phyloP scores from a whole-genome alignment of 2,888 invertebrate species.

The Rotaria socialis region DNA sequence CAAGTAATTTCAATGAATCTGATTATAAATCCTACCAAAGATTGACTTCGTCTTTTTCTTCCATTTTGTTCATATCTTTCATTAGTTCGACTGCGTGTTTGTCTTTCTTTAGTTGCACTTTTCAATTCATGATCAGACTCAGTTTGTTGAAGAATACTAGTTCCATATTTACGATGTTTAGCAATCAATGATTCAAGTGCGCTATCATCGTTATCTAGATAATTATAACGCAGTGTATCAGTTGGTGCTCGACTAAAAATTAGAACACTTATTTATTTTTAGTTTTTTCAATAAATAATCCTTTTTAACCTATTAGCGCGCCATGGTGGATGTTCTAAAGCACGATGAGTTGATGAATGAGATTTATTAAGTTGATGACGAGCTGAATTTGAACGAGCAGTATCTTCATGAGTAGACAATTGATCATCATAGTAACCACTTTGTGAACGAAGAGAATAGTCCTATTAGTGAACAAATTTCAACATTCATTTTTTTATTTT shows the following conservation, averaged over 20 bases:
- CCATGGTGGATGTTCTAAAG: constrained; percentile 44
- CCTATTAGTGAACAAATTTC: background rate
- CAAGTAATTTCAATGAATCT: no score
- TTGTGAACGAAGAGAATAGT: background rate
- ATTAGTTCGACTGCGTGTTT: background rate
- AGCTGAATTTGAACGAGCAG: background rate
- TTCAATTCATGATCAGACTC: background rate
- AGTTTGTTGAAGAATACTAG: background rate
- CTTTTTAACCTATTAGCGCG: constrained; percentile 38
- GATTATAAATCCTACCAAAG: background rate
- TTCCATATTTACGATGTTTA: background rate
- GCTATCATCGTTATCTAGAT: constrained; percentile 41
- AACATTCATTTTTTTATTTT: no score
- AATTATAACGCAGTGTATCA: constrained; percentile 43
- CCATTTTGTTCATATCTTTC: background rate
- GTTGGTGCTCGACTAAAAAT: constrained; percentile 35
- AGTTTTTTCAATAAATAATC: background rate
- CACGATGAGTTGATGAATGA: background rate
- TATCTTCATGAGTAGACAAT: background rate
- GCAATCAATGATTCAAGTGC: constrained; percentile 27
- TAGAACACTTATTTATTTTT: no score
- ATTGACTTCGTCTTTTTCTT: constrained; percentile 20
- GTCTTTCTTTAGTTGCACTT: background rate
- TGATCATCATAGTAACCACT: constrained; percentile 15
- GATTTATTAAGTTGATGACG: constrained; percentile 4